A percentile compares a stretch with the other conserved stretches of the same genome.
Evolutionary conservation across 2,888 invertebrate species (phyloP).

Genomic region (Platypus cylindrus): DNA sequence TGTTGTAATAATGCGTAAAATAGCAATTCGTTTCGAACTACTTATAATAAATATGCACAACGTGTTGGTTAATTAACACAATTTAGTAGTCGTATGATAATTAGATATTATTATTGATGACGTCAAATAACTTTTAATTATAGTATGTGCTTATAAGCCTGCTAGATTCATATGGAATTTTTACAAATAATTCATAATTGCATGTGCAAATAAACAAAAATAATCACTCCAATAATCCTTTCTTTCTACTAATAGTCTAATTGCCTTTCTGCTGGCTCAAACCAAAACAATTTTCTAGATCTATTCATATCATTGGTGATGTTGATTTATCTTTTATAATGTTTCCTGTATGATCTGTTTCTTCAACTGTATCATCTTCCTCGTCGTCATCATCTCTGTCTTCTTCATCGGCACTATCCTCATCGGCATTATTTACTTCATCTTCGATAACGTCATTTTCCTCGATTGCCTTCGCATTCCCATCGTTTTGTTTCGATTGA

Average conservation of each 20-base stretch:
- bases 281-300: not conserved
- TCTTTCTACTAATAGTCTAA: not conserved
- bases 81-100: conserved; percentile 4
- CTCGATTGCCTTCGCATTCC: too few species aligned
- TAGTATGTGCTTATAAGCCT: too few species aligned
- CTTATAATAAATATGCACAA: conserved; percentile 1
- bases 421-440: conserved; percentile 15
- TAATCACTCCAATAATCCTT: not conserved
- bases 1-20: too few species aligned
- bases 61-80: conserved; percentile 5
- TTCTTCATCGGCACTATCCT: conserved; percentile 15
- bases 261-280: conserved; percentile 4
- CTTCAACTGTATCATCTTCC: conserved; percentile 19
- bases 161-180: too few species aligned
- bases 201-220: not conserved
- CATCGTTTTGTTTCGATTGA: too few species aligned
- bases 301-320: conserved; percentile 37
- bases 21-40: too few species aligned
- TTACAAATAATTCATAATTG: not conserved
- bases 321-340: conserved; percentile 41
- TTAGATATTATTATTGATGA: conserved; percentile 5
- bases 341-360: conserved; percentile 18
- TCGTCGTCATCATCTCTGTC: conserved; percentile 18
- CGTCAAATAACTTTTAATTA: not conserved
- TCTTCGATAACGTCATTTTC: not conserved